Base-by-base conservation (phyloP, 2,797 vertebrate species). In the Avahi laniger region DNA sequence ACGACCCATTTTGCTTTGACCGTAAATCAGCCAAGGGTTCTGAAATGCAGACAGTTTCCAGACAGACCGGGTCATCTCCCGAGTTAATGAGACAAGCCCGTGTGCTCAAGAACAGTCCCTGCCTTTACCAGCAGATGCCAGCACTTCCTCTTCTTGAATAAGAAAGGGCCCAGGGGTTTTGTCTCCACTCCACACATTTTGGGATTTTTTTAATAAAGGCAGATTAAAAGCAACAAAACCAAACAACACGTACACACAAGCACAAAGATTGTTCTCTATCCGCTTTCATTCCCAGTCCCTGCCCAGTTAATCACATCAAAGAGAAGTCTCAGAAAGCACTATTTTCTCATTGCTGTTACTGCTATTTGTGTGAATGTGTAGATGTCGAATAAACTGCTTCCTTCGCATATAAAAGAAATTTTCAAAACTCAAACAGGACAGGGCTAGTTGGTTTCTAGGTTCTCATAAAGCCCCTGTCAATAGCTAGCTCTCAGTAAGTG, bases 91-190 rank as follows among this genome's bases (percentile, higher is more conserved):
- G 28, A 12, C 46, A 22, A 61, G 79, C 72, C 13, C n/a, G 3
- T 67, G 0, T 8, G 67, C 8, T 33, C 69, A 61, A 17, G 57
- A 92, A 52, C 86, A 76, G 67, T 54, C 94, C 43, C 97, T 78
- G 72, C 9, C 73, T 97, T 94, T 76, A 70, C 98, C 98, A 98
- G 98, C 96, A 98, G 98, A 97, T 98, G 98, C 93, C 98, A 43
- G 96, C 97, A 97, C 93, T 11, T 96, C 83, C 97, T 97, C 95
- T 98, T n/a, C 57, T 95, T 94, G 94, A 88, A 67, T 7, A 67
- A 93, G 52, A 92, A 65, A 59, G 0, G 33, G 48, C 76, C 46
- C 57, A 85, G n/a, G 15, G 17, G 14, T 59, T 92, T 20, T 80
- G 4, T 12, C 2, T 61, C 20, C 2, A 72, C 5, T 10, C 18